phyloP scores from a whole-genome alignment of 64 coral and sea anemone species.

The Dendronephthya gigantea region DNA sequence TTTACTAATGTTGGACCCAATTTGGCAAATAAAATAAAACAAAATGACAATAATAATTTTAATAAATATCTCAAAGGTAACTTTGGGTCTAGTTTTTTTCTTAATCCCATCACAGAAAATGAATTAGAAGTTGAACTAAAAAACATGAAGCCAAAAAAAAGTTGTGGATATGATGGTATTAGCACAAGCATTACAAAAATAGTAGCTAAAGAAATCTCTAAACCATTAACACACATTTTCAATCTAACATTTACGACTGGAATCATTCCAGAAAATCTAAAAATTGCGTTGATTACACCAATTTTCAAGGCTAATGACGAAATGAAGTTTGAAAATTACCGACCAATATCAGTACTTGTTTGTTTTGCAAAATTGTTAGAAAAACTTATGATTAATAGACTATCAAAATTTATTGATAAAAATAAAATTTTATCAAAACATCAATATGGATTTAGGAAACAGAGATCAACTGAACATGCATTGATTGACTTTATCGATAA shows the following conservation, averaged over 20 bases:
- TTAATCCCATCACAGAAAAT: conserved; percentile 13
- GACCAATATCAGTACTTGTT: not conserved
- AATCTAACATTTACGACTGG: not conserved
- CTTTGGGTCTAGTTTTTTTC: not conserved
- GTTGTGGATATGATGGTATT: not conserved
- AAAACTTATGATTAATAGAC: too few relatives aligned
- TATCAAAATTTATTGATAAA: too few relatives aligned
- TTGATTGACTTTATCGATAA: too few relatives aligned
- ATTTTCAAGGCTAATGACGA: conserved; percentile 10
- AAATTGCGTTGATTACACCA: conserved; percentile 22
- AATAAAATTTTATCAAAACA: too few relatives aligned
- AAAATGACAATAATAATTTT: not conserved
- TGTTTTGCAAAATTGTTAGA: too few relatives aligned
- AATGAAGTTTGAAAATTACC: conserved; percentile 2
- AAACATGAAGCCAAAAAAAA: too few relatives aligned
- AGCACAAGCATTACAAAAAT: not conserved
- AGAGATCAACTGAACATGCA: too few relatives aligned
- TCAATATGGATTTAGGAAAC: too few relatives aligned
- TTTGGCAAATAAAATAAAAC: not conserved
- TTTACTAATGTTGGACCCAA: not conserved
- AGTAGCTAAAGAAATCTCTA: not conserved
- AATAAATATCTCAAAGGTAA: not conserved
- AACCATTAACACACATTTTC: conserved; percentile 21
- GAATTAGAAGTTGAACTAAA: conserved; percentile 28
- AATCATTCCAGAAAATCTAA: conserved; percentile 24